Percentiles rank a stretch among this genome's conserved stretches.
phyloP scores from a whole-genome alignment of 2,113 vertebrate species.

The Chionodraco myersi region DNA sequence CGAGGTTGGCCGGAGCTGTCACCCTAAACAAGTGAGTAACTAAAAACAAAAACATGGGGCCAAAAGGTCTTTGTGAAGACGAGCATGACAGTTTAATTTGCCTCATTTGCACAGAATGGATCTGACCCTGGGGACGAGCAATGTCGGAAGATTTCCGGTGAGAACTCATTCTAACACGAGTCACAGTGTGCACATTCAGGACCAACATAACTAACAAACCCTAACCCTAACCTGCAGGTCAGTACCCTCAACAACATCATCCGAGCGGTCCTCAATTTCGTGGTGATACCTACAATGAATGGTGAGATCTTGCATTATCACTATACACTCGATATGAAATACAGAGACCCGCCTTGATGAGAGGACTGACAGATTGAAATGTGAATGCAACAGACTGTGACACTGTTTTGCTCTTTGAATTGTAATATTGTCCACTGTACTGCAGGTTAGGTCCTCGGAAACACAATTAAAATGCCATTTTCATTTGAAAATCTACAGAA shows the following conservation, averaged over 20 bases:
- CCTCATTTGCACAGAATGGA: conserved; percentile 71
- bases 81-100: conserved; percentile 35
- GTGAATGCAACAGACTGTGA: too few species aligned
- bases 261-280: conserved; percentile 67
- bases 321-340: too few species aligned
- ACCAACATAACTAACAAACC: neutral
- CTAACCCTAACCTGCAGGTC: conserved; percentile 65
- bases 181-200: neutral
- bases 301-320: conserved; percentile 54
- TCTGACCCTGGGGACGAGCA: conserved; percentile 73
- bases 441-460: too few species aligned
- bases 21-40: conserved; percentile 77
- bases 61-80: conserved; percentile 34
- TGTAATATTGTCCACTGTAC: too few species aligned
- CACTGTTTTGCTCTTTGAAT: too few species aligned
- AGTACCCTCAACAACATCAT: conserved; percentile 68
- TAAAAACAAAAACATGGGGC: conserved; percentile 14
- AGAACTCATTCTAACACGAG: conserved; percentile 11
- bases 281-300: conserved; percentile 75
- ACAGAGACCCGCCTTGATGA: too few species aligned
- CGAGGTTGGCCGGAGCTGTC: conserved; percentile 73
- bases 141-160: conserved; percentile 83
- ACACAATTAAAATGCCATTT: too few species aligned
- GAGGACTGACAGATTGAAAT: too few species aligned
- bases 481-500: too few species aligned